Evolutionary conservation across 2,888 invertebrate species (phyloP).

Genomic region (Philereme vetulata): DNA sequence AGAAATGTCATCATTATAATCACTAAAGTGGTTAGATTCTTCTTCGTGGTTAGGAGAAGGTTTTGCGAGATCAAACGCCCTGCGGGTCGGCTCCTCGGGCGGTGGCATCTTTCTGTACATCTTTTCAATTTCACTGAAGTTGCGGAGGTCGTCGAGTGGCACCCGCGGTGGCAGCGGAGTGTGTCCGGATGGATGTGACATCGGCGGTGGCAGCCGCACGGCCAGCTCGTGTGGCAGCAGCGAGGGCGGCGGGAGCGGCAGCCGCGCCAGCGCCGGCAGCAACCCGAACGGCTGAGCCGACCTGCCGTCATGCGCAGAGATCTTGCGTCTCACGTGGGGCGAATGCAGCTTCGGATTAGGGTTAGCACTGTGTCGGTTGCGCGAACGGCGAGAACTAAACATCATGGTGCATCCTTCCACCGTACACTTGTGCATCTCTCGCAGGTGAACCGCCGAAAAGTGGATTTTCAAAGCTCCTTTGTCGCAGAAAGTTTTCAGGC

Average conservation of each 20-base stretch:
- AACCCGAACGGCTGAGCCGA: slow-evolving; percentile 92
- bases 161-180: slow-evolving; percentile 81
- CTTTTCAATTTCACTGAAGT: slow-evolving; percentile 82
- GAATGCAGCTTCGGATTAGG: slow-evolving; percentile 98
- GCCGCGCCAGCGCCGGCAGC: slow-evolving; percentile 87
- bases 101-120: slow-evolving; percentile 77
- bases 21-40: slow-evolving; percentile 68
- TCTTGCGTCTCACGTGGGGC: slow-evolving; percentile 96
- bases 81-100: slow-evolving; percentile 62
- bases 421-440: slow-evolving; percentile 99
- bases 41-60: slow-evolving; percentile 59
- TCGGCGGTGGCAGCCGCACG: slow-evolving; percentile 66
- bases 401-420: slow-evolving; percentile 99
- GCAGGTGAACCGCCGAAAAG: slow-evolving; percentile 98
- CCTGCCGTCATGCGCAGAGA: slow-evolving; percentile 96
- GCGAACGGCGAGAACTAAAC: slow-evolving; percentile 97
- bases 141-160: slow-evolving; percentile 76
- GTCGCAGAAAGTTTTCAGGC: slow-evolving; percentile 99
- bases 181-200: slow-evolving; percentile 58
- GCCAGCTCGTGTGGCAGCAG: slow-evolving; percentile 85
- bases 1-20: slow-evolving; percentile 67
- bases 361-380: slow-evolving; percentile 98
- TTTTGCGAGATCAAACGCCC: slow-evolving; percentile 67
- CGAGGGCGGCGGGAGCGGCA: slow-evolving; percentile 88
- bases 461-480: slow-evolving; percentile 99